phyloP scores from a whole-genome alignment of 2,888 invertebrate genomes.

The Pogonocherus hispidulus region DNA sequence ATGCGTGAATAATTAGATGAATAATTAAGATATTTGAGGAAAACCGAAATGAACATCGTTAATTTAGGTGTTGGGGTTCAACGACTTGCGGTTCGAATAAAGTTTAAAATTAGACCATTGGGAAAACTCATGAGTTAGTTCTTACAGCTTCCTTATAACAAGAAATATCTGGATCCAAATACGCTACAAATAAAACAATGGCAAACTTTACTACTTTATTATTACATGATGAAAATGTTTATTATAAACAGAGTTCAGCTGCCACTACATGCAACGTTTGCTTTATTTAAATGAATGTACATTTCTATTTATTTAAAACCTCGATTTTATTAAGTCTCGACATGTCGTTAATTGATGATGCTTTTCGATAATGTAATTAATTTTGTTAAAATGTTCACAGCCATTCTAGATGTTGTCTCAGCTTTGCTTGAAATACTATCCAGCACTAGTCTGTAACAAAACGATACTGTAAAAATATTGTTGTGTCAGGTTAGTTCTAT shows the following conservation, averaged over 20 bases:
- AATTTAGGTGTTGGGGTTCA: background rate
- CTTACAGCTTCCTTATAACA: background rate
- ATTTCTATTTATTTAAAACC: background rate
- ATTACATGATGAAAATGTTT: background rate
- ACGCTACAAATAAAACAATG: background rate
- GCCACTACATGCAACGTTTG: background rate
- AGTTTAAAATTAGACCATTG: background rate
- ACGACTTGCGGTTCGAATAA: background rate
- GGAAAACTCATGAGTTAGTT: background rate
- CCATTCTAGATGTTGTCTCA: background rate
- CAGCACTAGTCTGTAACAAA: background rate
- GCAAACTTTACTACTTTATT: background rate
- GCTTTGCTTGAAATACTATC: background rate
- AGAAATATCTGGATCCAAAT: background rate
- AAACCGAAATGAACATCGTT: background rate
- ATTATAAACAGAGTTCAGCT: background rate
- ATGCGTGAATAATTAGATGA: background rate
- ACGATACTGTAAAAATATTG: too few relatives aligned
- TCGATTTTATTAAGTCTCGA: background rate
- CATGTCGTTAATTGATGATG: background rate
- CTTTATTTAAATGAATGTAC: background rate
- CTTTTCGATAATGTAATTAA: background rate
- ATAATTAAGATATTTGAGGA: background rate
- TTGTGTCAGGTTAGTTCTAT: too few relatives aligned
- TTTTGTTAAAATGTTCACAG: background rate